phyloP scores from a whole-genome alignment of 1,140 invertebrate species.

The Nomia melanderi region DNA sequence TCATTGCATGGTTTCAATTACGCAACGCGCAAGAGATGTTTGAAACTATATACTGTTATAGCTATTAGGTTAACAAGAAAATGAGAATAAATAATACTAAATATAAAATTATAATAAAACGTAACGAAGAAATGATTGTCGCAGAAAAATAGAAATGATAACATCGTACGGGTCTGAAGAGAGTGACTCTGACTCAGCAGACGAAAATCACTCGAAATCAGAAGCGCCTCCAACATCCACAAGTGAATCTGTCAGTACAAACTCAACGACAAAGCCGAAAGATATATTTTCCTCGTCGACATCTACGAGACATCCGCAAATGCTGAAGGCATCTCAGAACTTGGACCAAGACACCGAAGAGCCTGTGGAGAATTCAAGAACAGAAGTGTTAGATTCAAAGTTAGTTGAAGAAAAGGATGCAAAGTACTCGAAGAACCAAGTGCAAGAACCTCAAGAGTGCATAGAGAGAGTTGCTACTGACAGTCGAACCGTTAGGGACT shows the following conservation, averaged over 20 bases:
- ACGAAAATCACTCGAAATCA: constrained; percentile 58
- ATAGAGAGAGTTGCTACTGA: not conserved
- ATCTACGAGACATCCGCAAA: constrained; percentile 18
- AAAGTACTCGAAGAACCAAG: constrained; percentile 37
- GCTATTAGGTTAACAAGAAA: no score
- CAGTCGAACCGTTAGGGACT: constrained; percentile 3
- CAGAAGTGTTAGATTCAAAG: not conserved
- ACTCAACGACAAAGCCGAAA: not conserved
- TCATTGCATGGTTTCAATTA: no score
- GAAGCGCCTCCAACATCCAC: not conserved
- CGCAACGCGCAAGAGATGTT: no score
- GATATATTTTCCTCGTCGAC: constrained; percentile 15
- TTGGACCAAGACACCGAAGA: not conserved
- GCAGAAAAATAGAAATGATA: constrained; percentile 84
- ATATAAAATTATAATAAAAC: no score
- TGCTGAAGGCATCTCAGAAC: constrained; percentile 2
- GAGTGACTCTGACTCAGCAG: constrained; percentile 72
- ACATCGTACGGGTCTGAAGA: constrained; percentile 82
- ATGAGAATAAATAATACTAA: no score
- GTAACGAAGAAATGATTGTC: constrained; percentile 58
- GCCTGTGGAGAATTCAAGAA: not conserved
- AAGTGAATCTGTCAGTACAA: constrained; percentile 22
- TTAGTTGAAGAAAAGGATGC: not conserved
- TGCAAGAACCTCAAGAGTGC: constrained; percentile 10
- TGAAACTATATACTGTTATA: no score